Conservation (phyloP, 2,888 invertebrate species). For the Drosophila mimetica region DNA sequence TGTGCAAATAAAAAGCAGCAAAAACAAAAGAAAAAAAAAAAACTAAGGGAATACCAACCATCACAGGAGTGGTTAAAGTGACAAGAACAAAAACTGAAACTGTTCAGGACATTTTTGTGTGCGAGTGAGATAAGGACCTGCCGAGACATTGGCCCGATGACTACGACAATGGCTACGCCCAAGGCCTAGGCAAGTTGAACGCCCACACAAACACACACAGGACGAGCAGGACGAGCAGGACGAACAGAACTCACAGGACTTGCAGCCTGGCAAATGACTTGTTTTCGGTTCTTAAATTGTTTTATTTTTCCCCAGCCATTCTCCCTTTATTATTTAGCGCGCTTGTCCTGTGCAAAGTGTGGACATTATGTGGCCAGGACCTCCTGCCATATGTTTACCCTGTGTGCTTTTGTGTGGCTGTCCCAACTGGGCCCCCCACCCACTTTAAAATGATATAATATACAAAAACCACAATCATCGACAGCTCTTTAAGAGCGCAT, state of each 20-base stretch:
- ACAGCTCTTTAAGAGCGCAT: conserved; percentile 48
- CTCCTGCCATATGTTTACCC: conserved; percentile 64
- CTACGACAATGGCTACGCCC: conserved; percentile 52
- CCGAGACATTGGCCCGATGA: conserved; percentile 25
- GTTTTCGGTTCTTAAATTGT: conserved; percentile 58
- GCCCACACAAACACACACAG: conserved; percentile 31
- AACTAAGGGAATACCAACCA: conserved; percentile 15
- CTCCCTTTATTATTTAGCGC: conserved; percentile 51
- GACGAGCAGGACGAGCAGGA: conserved; percentile 18
- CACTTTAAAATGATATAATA: conserved; percentile 44
- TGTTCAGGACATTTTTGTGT: conserved; percentile 36
- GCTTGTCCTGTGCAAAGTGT: conserved; percentile 41
- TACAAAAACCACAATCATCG: conserved; percentile 28
- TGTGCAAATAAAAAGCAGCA: conserved; percentile 26
- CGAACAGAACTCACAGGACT: conserved; percentile 17
- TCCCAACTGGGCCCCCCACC: conserved; percentile 37
- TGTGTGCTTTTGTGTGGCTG: conserved; percentile 17
- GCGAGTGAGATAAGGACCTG: conserved; percentile 32
- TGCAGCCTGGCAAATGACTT: conserved; percentile 65
- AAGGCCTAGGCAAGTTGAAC: conserved; percentile 46
- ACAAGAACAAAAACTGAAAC: conserved; percentile 32
- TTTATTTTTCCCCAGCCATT: conserved; percentile 55
- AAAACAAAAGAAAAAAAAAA: conserved; percentile 10
- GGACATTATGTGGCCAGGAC: conserved; percentile 55
- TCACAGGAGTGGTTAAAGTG: conserved; percentile 33